phyloP scores from a whole-genome alignment of 2,888 invertebrate genomes.

The Drosophila tanythrix region DNA sequence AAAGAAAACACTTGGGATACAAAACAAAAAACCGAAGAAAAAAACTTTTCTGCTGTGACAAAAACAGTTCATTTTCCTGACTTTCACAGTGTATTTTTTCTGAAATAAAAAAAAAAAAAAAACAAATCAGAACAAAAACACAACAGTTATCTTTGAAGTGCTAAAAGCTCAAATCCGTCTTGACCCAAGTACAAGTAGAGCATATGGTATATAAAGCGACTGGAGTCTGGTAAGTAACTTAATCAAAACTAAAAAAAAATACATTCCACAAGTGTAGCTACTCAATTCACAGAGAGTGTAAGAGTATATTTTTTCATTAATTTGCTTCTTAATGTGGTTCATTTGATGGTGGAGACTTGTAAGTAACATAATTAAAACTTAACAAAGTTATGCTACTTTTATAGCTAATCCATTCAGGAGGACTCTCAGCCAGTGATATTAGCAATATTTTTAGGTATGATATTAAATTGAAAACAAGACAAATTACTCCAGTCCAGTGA shows the following conservation, averaged over 20 bases:
- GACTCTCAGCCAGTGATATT: neutral
- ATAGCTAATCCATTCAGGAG: neutral
- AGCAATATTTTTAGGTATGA: neutral
- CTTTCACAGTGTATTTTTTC: neutral
- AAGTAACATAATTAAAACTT: neutral
- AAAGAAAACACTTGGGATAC: constrained; percentile 67
- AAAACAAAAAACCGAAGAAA: constrained; percentile 41
- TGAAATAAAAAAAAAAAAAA: constrained; percentile 31
- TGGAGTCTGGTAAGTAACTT: constrained; percentile 5
- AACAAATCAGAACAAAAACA: constrained; percentile 42
- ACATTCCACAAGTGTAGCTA: neutral
- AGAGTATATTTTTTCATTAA: too few species aligned
- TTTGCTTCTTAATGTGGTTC: neutral
- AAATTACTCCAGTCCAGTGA: neutral
- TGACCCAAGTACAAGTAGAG: neutral
- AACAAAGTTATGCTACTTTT: neutral
- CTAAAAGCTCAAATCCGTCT: constrained; percentile 37
- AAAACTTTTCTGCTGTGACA: constrained; percentile 61
- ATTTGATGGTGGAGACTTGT: neutral
- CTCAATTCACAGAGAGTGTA: neutral
- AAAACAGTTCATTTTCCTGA: constrained; percentile 64
- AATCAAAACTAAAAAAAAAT: constrained; percentile 10
- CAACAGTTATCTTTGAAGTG: constrained; percentile 33
- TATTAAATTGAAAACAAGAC: neutral
- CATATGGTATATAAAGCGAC: neutral